phyloP scores from a whole-genome alignment of 2,797 vertebrate species.

The Dermochelys coriacea region DNA sequence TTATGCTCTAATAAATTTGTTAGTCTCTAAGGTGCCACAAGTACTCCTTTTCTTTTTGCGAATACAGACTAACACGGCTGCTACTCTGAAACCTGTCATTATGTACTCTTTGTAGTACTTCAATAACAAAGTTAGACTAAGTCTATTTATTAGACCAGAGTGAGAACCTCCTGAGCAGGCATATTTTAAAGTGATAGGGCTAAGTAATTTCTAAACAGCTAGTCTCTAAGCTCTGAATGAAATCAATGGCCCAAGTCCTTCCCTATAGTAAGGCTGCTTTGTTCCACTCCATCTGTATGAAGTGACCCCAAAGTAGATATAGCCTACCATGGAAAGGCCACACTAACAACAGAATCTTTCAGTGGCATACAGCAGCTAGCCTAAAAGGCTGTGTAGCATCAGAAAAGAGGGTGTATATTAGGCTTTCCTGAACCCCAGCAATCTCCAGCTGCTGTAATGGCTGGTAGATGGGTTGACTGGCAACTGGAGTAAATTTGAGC shows the following conservation, averaged over 20 bases:
- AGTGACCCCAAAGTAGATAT: neutral
- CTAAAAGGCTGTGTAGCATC: neutral
- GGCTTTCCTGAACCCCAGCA: neutral
- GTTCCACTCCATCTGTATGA: fast-evolving
- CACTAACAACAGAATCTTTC: fast-evolving
- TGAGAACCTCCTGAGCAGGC: neutral
- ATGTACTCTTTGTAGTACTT: neutral
- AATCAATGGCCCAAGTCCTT: neutral
- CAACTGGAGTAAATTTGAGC: neutral
- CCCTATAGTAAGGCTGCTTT: neutral
- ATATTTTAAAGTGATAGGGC: neutral
- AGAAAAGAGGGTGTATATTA: neutral
- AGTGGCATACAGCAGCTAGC: neutral
- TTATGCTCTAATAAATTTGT: no score
- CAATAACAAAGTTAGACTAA: neutral
- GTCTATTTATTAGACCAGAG: neutral
- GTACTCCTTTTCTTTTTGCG: no score
- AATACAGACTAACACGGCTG: no score
- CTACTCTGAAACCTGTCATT: no score
- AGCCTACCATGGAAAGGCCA: neutral
- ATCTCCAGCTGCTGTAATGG: neutral
- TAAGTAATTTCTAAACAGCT: neutral
- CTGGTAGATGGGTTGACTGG: neutral
- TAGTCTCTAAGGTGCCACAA: no score
- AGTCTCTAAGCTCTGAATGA: neutral